A percentile compares a stretch with the other conserved stretches of the same genome.
These are phyloP conservation scores for Harlomillsia oculata DNA, from an alignment of 1,140 invertebrate species.

Conservation along the genomic window DNA sequence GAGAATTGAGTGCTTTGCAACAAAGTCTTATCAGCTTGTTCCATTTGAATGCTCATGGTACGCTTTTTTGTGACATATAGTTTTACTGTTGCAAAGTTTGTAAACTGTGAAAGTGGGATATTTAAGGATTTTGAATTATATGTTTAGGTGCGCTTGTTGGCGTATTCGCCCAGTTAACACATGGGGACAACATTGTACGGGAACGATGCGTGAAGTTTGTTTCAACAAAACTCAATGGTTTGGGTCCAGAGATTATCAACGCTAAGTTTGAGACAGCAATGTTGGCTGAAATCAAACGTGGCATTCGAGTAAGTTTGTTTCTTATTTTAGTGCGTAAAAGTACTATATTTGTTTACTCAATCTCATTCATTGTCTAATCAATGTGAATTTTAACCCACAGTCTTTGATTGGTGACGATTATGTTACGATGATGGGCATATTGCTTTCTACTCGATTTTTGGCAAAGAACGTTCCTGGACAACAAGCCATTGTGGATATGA, in stretches of 20 bases:
- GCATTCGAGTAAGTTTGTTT: conserved; percentile 54
- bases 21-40: conserved; percentile 56
- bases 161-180: conserved; percentile 75
- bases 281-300: conserved; percentile 76
- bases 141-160: conserved; percentile 60
- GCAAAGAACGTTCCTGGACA: conserved; percentile 71
- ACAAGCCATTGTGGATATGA: conserved; percentile 73
- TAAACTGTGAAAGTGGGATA: too few relatives aligned
- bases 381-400: conserved; percentile 41
- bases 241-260: conserved; percentile 66
- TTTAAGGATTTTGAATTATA: conserved; percentile 24
- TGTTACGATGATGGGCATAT: conserved; percentile 73
- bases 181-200: conserved; percentile 61
- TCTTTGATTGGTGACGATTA: conserved; percentile 88
- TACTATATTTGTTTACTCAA: too few relatives aligned
- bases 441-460: conserved; percentile 67
- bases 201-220: conserved; percentile 85
- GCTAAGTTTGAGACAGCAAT: conserved; percentile 79
- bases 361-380: conserved; percentile 7
- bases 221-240: conserved; percentile 65
- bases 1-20: conserved; percentile 68
- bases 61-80: too few relatives aligned
- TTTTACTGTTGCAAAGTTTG: too few relatives aligned
- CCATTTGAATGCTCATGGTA: conserved; percentile 54
- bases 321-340: background rate